A percentile compares a stretch with the other conserved stretches of the same genome.
These are phyloP conservation scores for Asteroscopus sphinx DNA, from an alignment of 2,888 invertebrate species.

Conservation along the genomic window DNA sequence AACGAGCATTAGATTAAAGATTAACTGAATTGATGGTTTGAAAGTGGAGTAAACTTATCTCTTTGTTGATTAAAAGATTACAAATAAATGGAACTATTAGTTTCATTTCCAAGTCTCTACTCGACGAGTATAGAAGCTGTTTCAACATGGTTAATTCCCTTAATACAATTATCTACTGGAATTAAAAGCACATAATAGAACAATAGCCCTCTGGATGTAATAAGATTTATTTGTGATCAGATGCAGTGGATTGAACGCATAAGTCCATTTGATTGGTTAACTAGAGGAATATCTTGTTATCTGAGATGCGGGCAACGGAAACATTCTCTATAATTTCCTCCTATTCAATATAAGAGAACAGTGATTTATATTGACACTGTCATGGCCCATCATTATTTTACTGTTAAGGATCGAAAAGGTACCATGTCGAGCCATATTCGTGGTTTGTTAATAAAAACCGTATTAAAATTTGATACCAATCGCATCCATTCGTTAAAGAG, in stretches of 20 bases:
- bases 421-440: constrained; percentile 44
- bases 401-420: constrained; percentile 43
- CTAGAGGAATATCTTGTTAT: constrained; percentile 68
- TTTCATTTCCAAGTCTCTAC: constrained; percentile 6
- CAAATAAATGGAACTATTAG: constrained; percentile 15
- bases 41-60: constrained; percentile 28
- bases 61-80: constrained; percentile 33
- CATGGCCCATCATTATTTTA: constrained; percentile 68
- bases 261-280: constrained; percentile 62
- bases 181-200: constrained; percentile 39
- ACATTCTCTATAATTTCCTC: constrained; percentile 80
- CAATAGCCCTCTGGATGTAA: constrained; percentile 50
- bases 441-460: constrained; percentile 23
- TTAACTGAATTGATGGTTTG: constrained; percentile 22
- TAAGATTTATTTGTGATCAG: constrained; percentile 56
- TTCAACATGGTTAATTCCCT: constrained; percentile 22
- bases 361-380: constrained; percentile 80
- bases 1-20: constrained; percentile 26
- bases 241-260: constrained; percentile 51
- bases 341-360: constrained; percentile 71
- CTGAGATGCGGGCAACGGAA: constrained; percentile 84
- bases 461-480: constrained; percentile 50
- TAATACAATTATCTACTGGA: constrained; percentile 42
- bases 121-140: constrained; percentile 18
- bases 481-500: constrained; percentile 49